phyloP scores from a whole-genome alignment of 1,140 invertebrate species.

The Pinna nobilis region DNA sequence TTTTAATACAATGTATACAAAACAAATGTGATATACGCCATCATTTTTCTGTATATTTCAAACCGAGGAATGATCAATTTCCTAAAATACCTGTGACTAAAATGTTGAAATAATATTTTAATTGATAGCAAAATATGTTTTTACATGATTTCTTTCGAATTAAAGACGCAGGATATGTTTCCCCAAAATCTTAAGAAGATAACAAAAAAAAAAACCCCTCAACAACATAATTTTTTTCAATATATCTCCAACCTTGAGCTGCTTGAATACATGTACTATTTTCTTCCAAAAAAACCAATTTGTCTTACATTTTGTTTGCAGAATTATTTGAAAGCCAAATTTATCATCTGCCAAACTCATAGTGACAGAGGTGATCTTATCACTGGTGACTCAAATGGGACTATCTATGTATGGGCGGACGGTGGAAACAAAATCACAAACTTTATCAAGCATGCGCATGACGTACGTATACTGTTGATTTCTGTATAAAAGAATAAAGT shows the following conservation, averaged over 20 bases:
- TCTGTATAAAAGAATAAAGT: constrained; percentile 71
- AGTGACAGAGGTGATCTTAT: constrained; percentile 91
- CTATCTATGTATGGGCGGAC: constrained; percentile 88
- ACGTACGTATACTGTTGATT: constrained; percentile 83
- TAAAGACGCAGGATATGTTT: background rate
- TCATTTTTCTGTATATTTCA: too few relatives aligned
- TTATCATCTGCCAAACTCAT: constrained; percentile 90
- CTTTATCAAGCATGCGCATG: constrained; percentile 85
- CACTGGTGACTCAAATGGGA: constrained; percentile 94
- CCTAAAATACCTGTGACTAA: too few relatives aligned
- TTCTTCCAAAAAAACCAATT: background rate
- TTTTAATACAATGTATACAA: too few relatives aligned
- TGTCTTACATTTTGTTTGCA: constrained; percentile 41
- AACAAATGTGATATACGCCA: too few relatives aligned
- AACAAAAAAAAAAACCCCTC: background rate
- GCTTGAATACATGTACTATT: background rate
- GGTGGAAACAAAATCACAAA: constrained; percentile 81
- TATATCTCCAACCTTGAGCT: background rate
- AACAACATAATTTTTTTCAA: background rate
- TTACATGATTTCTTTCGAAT: background rate
- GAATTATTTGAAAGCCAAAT: constrained; percentile 91
- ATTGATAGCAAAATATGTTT: background rate
- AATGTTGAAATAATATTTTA: too few relatives aligned
- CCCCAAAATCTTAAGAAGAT: background rate
- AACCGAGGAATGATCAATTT: too few relatives aligned